Conservation (phyloP, 2,113 vertebrate species). For the Suncus etruscus region DNA sequence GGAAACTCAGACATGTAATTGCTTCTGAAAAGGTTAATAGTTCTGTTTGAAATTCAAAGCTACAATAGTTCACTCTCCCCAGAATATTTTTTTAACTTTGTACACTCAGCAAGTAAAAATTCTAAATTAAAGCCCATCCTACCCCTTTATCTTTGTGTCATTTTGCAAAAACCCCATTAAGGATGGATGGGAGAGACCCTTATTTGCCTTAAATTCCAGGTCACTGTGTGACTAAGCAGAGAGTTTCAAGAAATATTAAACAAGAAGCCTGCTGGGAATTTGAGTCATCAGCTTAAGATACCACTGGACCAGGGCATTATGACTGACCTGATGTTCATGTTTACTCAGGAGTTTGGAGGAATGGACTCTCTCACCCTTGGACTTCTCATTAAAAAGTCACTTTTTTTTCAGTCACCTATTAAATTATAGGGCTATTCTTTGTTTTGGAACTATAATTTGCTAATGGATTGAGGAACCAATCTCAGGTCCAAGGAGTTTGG, state of each 20-base stretch:
- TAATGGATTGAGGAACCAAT: slow-evolving; percentile 14
- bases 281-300: slow-evolving; percentile 67
- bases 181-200: slow-evolving; percentile 56
- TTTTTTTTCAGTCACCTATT: slow-evolving; percentile 52
- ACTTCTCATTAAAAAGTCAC: slow-evolving; percentile 65
- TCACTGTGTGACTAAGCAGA: slow-evolving; percentile 62
- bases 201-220: slow-evolving; percentile 65
- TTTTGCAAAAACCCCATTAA: slow-evolving; percentile 57
- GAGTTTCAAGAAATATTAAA: slow-evolving; percentile 72
- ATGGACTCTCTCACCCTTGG: slow-evolving; percentile 53
- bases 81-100: neutral
- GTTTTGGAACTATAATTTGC: slow-evolving; percentile 46
- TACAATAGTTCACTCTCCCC: neutral
- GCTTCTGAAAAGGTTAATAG: slow-evolving; percentile 9
- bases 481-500: slow-evolving; percentile 16
- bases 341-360: slow-evolving; percentile 56
- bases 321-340: slow-evolving; percentile 44
- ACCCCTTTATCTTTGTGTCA: slow-evolving; percentile 47
- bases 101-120: slow-evolving; percentile 47
- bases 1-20: slow-evolving; percentile 47
- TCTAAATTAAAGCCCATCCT: slow-evolving; percentile 53
- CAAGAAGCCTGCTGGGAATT: slow-evolving; percentile 63
- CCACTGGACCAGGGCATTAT: neutral
- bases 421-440: slow-evolving; percentile 30
- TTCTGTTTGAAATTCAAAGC: slow-evolving; percentile 55